Evolutionary conservation across 2,888 invertebrate genomes (phyloP), one percentile per base, ranked within the genome.

Genomic region (Eilema sororculum): DNA sequence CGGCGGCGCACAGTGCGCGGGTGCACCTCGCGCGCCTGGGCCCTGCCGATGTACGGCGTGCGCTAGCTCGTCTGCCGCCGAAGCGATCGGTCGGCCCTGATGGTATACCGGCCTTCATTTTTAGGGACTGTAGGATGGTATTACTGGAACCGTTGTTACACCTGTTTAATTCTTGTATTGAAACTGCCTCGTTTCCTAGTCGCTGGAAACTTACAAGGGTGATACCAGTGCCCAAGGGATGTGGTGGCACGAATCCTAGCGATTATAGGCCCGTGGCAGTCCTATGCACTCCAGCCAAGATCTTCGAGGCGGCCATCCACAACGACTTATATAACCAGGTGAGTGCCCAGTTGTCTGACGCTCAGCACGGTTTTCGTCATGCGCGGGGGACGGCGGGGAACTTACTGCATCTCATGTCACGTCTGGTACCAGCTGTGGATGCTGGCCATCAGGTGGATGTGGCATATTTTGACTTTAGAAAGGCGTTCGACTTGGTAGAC

Each of bases 401-500:
- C 28, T 24, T 69, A 13, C n/a, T 69, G 30, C 30, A 68, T 37
- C 9, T 68, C n/a, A 69, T 69, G 69, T 65, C 69, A 24, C 16
- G 28, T 16, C 24, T 65, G 37, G 33, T 71, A 28, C 67, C 59
- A 16, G 46, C 59, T 16, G 71, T 67, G 33, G 59, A 67, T 33
- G 64, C 25, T 41, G 64, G 64, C 41, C 8, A 24, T 9, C 64
- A 60, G 30, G 59, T 67, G n/a, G 67, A 71, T n/a, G 60, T 67
- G 3, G 60, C 67, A 12, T 71, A 71, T 37, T 71, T 71, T 13
- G 67, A 71, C 60, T 65, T 67, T 12, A 30, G 37, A 24, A 67
- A 71, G 56, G 67, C 67, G 1, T 71, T 71, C 22, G 71, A 65
- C 13, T 56, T 56, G 16, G 65, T 65, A 3, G 65, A 65, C 16